Base-by-base conservation (phyloP, 2,797 vertebrate genomes). In the Geotrypetes seraphini region DNA sequence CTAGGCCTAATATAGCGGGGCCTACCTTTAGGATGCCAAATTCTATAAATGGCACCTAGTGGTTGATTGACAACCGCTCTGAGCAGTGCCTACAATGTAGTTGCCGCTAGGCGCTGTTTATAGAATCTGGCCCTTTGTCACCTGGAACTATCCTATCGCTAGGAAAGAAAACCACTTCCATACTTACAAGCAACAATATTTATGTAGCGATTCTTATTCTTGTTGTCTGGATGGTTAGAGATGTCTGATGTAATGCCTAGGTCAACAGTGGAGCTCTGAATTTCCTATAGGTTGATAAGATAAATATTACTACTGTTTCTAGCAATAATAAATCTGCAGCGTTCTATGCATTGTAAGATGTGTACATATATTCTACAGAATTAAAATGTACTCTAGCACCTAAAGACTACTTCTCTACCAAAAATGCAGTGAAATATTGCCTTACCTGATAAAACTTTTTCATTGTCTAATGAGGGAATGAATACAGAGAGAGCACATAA, bases 371-470 rank as follows among this genome's bases (percentile, higher is more conserved):
- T 25, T 10, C 22, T 12, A 17, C 19, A 9, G 16, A 12, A 8
- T 20, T 19, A 17, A 22, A 13, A 31, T 21, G 13, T 12, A 7
- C 4, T 25, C 16, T 21, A 19, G 24, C 42, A n/a, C 11, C 14
- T 74, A 77, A 36, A 70, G 30, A 66, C 69, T 74, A 76, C 28
- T 47, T 62, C 64, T 79, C 76, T 61, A 54, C 69, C 67, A 77
- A 66, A 71, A 53, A 69, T 69, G 69, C 73, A 82, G 73, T 69
- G 73, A 82, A 84, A 75, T 64, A 73, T 68, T 73, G 66, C 75
- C 93, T 97, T 92, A 97, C 93, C 94, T 97, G 84, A 28, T 93
- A 94, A 83, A 87, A 93, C 78, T 93, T 83, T 88, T 92, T 97
- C 81, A 97, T 83, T 81, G 86, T 90, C 94, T 97, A 92, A 90